Base-by-base conservation (phyloP, 2,113 vertebrate genomes). In the Rissa tridactyla region DNA sequence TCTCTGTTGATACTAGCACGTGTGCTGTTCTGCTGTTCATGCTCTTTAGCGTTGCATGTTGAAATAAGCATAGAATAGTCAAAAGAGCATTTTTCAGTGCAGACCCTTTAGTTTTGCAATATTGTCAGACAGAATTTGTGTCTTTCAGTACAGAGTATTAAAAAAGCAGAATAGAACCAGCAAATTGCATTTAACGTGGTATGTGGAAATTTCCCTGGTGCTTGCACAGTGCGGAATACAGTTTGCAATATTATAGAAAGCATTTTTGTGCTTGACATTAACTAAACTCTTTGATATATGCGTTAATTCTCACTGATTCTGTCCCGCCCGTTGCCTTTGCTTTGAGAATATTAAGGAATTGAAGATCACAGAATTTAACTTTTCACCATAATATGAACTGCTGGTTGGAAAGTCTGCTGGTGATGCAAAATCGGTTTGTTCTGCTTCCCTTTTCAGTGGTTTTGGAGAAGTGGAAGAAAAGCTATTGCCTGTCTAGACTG, bases 371-470 rank as follows among this genome's bases (percentile, higher is more conserved):
- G 91, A 81, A 85, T 89, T 72, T 69, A 54, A 52, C 83, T 82
- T 86, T 79, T 95, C n/a, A 84, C 69, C 0, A 0, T 91, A 70
- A 20, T 64, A 34, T 15, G 72, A 92, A n/a, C 65, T 91, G 32
- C 38, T 84, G 22, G 10, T 84, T 82, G 81, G 47, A 36, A 93
- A 95, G 61, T 82, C 69, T 96, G 82, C 7, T 88, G 52, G 61
- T 90, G 57, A 76, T 95, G 85, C 80, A 93, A 91, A 94, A 89
- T 92, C 26, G 60, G 21, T 82, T 95, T 73, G 46, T 90, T 97
- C 64, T 94, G 51, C 80, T 96, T 97, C 88, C 72, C 76, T 91
- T 32, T 87, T 92, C 69, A 65, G 83, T 89, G 83, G 86, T 93
- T 96, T 96, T 87, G 69, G 69, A 96, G 64, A 89, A 92, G 49